These are phyloP conservation scores for Macrophya annulata DNA, from an alignment of 2,888 invertebrate genomes.

Conservation along the genomic window DNA sequence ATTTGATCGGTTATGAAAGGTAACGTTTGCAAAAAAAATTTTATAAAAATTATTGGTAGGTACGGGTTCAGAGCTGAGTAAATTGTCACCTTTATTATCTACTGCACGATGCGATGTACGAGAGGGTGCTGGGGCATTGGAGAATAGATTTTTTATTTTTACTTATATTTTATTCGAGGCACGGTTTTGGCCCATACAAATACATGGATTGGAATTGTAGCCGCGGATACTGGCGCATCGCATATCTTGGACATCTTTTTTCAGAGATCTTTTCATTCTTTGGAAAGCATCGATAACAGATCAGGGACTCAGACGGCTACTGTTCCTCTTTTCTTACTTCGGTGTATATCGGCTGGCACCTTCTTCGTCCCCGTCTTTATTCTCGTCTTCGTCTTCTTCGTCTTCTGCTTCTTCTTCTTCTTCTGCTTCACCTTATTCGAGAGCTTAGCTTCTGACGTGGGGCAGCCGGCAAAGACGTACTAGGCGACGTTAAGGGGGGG, in stretches of 20 bases:
- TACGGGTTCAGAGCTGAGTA: background rate
- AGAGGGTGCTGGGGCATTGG: background rate
- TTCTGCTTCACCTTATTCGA: slow-evolving; percentile 17
- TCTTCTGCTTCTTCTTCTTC: background rate
- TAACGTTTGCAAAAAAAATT: background rate
- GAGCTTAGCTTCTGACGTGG: slow-evolving; percentile 35
- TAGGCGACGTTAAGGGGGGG: background rate
- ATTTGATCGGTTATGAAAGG: no score
- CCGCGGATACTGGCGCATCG: background rate
- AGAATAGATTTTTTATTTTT: background rate
- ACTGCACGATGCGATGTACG: background rate
- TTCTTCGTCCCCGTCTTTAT: background rate
- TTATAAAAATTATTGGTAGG: slow-evolving; percentile 21
- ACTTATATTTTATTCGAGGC: slow-evolving; percentile 24
- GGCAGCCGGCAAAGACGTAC: slow-evolving; percentile 28
- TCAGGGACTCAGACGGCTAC: slow-evolving; percentile 35
- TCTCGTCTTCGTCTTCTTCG: background rate
- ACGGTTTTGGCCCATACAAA: background rate
- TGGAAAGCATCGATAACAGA: slow-evolving; percentile 37
- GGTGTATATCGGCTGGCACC: background rate
- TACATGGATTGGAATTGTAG: background rate
- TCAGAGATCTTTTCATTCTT: slow-evolving; percentile 5
- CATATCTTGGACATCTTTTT: slow-evolving; percentile 34
- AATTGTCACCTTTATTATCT: slow-evolving; percentile 9
- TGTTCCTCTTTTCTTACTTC: slow-evolving; percentile 10